A percentile compares a stretch with the other conserved stretches of the same genome.
These are phyloP conservation scores for Steinernema carpocapsae DNA, from an alignment of 2,888 invertebrate genomes.

Conservation along the genomic window DNA sequence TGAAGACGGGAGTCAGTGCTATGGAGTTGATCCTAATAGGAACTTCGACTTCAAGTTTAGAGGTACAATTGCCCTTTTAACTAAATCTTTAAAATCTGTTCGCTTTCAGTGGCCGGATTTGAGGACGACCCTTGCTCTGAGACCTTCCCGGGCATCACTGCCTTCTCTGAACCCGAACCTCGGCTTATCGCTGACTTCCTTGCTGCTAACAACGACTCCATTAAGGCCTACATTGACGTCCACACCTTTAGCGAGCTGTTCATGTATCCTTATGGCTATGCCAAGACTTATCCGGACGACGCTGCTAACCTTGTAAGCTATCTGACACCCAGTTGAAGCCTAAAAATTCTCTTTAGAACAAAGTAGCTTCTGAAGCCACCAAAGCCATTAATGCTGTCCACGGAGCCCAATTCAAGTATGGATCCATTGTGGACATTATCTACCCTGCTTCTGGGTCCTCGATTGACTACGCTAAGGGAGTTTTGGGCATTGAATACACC, in stretches of 20 bases:
- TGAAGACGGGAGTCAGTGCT: neutral
- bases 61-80: neutral
- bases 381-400: slow-evolving; percentile 37
- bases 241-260: slow-evolving; percentile 41
- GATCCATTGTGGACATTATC: slow-evolving; percentile 37
- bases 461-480: no score
- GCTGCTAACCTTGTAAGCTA: neutral
- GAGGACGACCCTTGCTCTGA: slow-evolving; percentile 41
- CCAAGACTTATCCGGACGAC: neutral
- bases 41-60: slow-evolving; percentile 25
- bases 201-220: slow-evolving; percentile 12
- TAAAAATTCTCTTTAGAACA: neutral
- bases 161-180: slow-evolving; percentile 44
- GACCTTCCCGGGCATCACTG: slow-evolving; percentile 40
- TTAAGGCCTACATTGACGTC: slow-evolving; percentile 36
- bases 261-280: slow-evolving; percentile 41
- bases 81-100: neutral
- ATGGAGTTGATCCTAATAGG: neutral
- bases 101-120: slow-evolving; percentile 38
- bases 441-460: no score
- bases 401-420: slow-evolving; percentile 31
- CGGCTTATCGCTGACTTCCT: slow-evolving; percentile 37
- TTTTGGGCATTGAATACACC: no score
- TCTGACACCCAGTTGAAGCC: neutral
- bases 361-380: slow-evolving; percentile 32